phyloP scores from a whole-genome alignment of 2,888 invertebrate genomes.

The Drosophila mercatorum region DNA sequence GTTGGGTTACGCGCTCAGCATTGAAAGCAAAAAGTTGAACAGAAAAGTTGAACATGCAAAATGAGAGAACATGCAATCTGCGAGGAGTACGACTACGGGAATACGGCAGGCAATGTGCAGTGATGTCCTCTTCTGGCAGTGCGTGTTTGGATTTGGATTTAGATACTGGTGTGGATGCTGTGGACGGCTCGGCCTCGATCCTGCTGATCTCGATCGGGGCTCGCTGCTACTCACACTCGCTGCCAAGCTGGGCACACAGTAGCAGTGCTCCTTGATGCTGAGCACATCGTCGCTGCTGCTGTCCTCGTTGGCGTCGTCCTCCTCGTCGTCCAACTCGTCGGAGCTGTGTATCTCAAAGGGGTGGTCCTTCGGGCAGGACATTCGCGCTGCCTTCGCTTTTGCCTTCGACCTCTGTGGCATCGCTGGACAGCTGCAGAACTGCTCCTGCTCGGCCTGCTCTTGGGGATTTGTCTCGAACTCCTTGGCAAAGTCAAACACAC shows the following conservation, averaged over 20 bases:
- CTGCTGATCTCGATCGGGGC: constrained; percentile 19
- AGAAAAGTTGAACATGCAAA: constrained; percentile 61
- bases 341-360: constrained; percentile 60
- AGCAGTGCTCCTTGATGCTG: constrained; percentile 83
- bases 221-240: constrained; percentile 83
- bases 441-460: constrained; percentile 47
- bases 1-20: constrained; percentile 37
- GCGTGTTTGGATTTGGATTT: constrained; percentile 38
- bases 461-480: constrained; percentile 71
- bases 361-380: constrained; percentile 46
- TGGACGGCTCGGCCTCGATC: constrained; percentile 29
- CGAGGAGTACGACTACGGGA: constrained; percentile 10
- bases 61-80: constrained; percentile 46
- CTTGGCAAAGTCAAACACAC: constrained; percentile 82
- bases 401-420: constrained; percentile 22
- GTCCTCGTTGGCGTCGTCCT: constrained; percentile 66
- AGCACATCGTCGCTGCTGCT: constrained; percentile 80
- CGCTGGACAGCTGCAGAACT: constrained; percentile 81
- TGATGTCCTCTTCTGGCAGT: constrained; percentile 20
- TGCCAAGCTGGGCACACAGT: constrained; percentile 83
- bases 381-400: constrained; percentile 38
- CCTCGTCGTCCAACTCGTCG: constrained; percentile 55
- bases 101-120: constrained; percentile 27
- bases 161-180: constrained; percentile 46
- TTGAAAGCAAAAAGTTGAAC: constrained; percentile 44